Evolutionary conservation across 2,797 vertebrate genomes (phyloP).

Genomic region (Acanthornis magna): DNA sequence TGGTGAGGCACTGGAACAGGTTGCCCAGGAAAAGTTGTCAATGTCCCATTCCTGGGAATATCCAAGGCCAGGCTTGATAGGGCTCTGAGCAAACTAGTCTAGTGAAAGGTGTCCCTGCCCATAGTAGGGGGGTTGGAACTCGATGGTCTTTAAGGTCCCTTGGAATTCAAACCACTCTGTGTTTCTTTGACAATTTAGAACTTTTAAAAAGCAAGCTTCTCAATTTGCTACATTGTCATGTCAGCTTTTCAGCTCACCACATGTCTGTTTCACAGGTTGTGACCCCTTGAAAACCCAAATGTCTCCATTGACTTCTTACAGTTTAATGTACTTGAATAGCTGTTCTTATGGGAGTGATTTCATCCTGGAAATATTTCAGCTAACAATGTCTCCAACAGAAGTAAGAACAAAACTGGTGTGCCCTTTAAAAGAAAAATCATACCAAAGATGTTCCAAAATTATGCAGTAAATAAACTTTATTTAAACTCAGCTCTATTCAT

Average conservation of each 20-base stretch:
- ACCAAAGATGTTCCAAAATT: constrained; percentile 12
- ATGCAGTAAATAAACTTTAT: constrained; percentile 95
- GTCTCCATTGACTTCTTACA: not conserved
- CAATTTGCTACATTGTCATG: not conserved
- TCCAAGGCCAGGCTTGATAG: not conserved
- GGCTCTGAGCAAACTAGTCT: not conserved
- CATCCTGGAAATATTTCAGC: not conserved
- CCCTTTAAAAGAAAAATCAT: not conserved
- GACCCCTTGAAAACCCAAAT: not conserved
- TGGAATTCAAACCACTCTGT: not conserved
- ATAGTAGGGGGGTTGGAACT: not conserved
- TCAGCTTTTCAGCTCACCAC: not conserved
- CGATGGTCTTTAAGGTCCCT: not conserved
- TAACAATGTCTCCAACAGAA: not conserved
- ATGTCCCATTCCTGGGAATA: not conserved
- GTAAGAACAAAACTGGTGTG: not conserved
- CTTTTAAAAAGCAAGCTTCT: not conserved
- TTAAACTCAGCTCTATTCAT: constrained; percentile 82
- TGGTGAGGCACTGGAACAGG: not conserved
- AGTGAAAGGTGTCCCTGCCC: not conserved
- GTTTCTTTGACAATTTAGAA: not conserved
- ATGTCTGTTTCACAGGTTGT: not conserved
- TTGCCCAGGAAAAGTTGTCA: not conserved
- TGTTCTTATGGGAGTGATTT: not conserved
- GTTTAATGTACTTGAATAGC: not conserved